A percentile compares a stretch with the other conserved stretches of the same genome.
phyloP scores from a whole-genome alignment of 64 coral and sea anemone genomes.

The Pocillopora damicornis region DNA sequence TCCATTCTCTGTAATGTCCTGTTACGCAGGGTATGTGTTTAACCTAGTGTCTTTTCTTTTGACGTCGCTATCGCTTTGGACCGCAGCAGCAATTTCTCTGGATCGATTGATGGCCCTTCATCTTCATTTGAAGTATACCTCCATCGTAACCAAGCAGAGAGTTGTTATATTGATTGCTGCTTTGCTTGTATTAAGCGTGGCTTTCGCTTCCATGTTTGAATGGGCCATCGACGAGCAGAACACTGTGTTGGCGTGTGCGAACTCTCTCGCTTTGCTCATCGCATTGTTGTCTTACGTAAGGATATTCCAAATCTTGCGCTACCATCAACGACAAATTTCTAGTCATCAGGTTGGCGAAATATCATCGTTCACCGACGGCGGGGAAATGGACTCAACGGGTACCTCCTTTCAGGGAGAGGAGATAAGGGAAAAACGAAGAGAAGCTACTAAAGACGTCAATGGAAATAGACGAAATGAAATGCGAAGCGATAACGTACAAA shows the following conservation, averaged over 20 bases:
- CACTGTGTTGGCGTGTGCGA: conserved; percentile 6
- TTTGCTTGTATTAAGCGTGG: neutral
- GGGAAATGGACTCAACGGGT: neutral
- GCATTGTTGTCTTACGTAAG: conserved; percentile 17
- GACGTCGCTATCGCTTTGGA: conserved; percentile 27
- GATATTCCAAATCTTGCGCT: conserved; percentile 30
- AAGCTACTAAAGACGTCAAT: neutral
- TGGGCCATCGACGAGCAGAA: conserved; percentile 29
- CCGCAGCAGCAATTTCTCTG: conserved; percentile 22
- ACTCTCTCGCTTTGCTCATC: neutral
- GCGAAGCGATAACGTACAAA: neutral
- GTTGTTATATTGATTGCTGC: neutral
- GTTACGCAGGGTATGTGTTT: conserved; percentile 11
- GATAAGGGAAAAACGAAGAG: neutral
- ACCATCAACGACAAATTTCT: conserved; percentile 23
- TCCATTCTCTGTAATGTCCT: conserved; percentile 5
- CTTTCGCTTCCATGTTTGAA: conserved; percentile 27
- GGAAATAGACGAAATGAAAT: neutral
- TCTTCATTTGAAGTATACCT: conserved; percentile 17
- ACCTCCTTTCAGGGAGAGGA: neutral
- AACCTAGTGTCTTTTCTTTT: conserved; percentile 9
- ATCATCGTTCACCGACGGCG: neutral
- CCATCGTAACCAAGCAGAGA: conserved; percentile 1
- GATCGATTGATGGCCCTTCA: conserved; percentile 30
- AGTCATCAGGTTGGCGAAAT: conserved; percentile 11